phyloP scores from a whole-genome alignment of 2,888 invertebrate genomes.

The Agriotes lineatus region DNA sequence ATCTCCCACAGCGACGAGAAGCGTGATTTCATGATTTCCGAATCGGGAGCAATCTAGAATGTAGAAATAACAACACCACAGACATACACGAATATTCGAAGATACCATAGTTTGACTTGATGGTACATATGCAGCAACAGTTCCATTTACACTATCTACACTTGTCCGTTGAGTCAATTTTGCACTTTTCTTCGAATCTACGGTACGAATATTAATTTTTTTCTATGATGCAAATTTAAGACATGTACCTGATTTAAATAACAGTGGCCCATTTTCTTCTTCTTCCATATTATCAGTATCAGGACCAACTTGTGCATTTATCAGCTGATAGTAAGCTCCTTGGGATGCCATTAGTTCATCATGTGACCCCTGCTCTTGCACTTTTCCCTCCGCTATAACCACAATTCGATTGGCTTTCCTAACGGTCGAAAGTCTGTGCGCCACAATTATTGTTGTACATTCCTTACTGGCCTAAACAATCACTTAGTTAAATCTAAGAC shows the following conservation, averaged over 20 bases:
- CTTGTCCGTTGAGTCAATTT: no score
- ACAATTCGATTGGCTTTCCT: slow-evolving; percentile 80
- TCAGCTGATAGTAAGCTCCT: slow-evolving; percentile 78
- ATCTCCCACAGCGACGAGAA: slow-evolving; percentile 61
- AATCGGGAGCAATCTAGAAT: slow-evolving; percentile 17
- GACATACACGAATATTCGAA: no score
- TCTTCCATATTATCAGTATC: slow-evolving; percentile 2
- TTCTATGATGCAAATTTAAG: no score
- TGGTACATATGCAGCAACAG: no score
- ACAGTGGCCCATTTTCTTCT: no score
- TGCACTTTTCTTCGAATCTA: no score
- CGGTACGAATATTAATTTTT: no score
- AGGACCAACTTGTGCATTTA: slow-evolving; percentile 71
- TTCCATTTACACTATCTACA: no score
- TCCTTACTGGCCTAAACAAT: slow-evolving; percentile 74
- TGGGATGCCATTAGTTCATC: slow-evolving; percentile 74
- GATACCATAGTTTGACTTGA: no score
- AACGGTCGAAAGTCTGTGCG: slow-evolving; percentile 82
- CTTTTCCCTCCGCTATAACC: slow-evolving; percentile 76
- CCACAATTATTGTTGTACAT: slow-evolving; percentile 83
- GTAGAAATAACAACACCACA: neutral
- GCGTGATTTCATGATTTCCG: neutral
- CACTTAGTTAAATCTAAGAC: neutral
- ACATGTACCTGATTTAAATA: no score
- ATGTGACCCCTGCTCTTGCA: slow-evolving; percentile 80